Base-by-base conservation (phyloP, 2,797 vertebrate species). In the Chanos chanos region DNA sequence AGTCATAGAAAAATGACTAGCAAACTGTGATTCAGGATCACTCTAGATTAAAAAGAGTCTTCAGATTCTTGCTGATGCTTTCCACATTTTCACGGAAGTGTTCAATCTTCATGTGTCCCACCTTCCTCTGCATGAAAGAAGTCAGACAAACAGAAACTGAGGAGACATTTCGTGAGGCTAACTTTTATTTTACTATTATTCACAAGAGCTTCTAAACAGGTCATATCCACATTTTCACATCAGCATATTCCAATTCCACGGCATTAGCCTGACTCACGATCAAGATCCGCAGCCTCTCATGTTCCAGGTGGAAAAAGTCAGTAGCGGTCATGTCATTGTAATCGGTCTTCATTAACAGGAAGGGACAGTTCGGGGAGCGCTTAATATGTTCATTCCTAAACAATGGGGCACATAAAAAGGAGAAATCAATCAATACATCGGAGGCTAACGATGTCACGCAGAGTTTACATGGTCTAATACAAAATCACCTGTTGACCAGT, bases 311-410 rank as follows among this genome's bases (percentile, higher is more conserved):
- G 53, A 72, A 86, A 56, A 84, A 90, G 22, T 91, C 88, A 19
- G 87, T 87, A 73, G 90, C 71, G 1, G 87, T 90, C 45, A 94
- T 68, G 18, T 91, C 73, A 0, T 75, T 75, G 33, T 85, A 81
- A 33, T 76, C 76, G 64, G 91, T 87, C 48, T 74, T 84, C 73
- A 91, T 81, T 13, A 64, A 69, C 22, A 94, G 80, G 74, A 92
- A 93, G 0, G 76, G 86, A 77, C 89, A 92, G 51, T 82, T 64
- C 1, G 79, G 80, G 5, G 78, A 83, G 22, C 85, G 85, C 60
- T 88, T 91, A 8, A 39, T 8, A 3, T 91, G 91, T 53, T 93
- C 80, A 3, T 68, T 51, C 92, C 92, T 94, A 51, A 24, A 63
- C 3, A 25, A 2, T 61, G 10, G 65, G 3, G 43, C 55, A 33